A percentile compares a stretch with the other conserved stretches of the same genome.
Evolutionary conservation across 2,797 vertebrate genomes (phyloP).

Genomic region (Alcedo quadribrachys): DNA sequence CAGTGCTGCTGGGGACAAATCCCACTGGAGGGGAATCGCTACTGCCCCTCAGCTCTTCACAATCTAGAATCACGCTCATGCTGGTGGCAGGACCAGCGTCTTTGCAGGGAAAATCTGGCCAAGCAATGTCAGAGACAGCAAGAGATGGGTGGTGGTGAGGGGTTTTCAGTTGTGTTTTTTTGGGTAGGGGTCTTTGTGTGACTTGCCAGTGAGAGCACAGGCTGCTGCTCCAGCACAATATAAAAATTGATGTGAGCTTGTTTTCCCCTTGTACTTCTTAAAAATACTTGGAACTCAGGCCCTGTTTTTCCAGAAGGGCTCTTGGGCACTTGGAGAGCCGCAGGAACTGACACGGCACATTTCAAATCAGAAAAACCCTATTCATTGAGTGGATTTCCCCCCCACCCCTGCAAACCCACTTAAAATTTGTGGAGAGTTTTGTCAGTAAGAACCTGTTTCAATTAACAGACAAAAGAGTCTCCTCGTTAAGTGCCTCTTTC

Average conservation of each 20-base stretch:
- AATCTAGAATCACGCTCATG: neutral
- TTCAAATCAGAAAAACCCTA: conserved; percentile 23
- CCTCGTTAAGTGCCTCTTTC: conserved; percentile 59
- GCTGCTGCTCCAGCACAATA: neutral
- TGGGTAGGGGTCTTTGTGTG: fast-evolving
- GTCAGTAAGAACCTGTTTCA: conserved; percentile 67
- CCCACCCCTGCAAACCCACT: neutral
- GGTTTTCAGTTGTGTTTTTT: neutral
- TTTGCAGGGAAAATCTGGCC: neutral
- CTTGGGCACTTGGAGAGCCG: neutral
- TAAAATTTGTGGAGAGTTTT: conserved; percentile 71
- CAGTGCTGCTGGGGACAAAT: fast-evolving
- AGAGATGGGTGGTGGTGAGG: neutral
- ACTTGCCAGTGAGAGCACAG: neutral
- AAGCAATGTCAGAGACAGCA: neutral
- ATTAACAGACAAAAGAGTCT: conserved; percentile 65
- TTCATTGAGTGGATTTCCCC: conserved; percentile 30
- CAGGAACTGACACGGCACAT: neutral
- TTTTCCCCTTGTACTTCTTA: neutral
- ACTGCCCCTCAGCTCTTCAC: neutral
- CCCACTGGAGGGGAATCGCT: neutral
- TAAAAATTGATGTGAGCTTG: neutral
- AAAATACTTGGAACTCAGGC: neutral
- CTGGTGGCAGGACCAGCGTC: neutral
- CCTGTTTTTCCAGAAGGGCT: conserved; percentile 1